phyloP scores from a whole-genome alignment of 1,140 invertebrate genomes.

The Micrasema minimum region DNA sequence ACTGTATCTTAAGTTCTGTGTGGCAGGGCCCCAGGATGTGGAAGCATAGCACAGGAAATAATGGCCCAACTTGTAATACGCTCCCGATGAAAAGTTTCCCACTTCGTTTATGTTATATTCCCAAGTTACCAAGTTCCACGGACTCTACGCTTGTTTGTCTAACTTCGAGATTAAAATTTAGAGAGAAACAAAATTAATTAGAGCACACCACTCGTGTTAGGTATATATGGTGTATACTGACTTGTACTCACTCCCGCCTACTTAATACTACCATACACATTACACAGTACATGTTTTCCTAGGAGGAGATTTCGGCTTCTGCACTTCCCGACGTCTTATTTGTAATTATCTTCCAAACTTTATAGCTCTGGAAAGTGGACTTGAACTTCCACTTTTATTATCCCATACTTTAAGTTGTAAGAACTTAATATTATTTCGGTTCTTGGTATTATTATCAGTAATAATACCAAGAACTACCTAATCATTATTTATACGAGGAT shows the following conservation, averaged over 20 bases:
- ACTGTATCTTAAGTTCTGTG: too few species aligned
- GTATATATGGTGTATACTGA: background rate
- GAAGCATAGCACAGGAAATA: constrained; percentile 34
- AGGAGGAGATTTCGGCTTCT: background rate
- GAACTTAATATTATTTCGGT: too few species aligned
- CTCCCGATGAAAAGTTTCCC: constrained; percentile 49
- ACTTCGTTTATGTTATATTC: constrained; percentile 52
- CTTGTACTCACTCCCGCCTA: too few species aligned
- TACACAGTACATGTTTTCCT: too few species aligned
- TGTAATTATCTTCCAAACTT: constrained; percentile 28
- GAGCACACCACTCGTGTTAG: constrained; percentile 48
- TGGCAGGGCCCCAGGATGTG: too few species aligned
- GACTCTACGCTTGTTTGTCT: constrained; percentile 52
- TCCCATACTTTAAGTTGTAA: too few species aligned
- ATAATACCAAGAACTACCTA: too few species aligned
- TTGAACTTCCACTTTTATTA: constrained; percentile 6
- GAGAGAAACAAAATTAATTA: constrained; percentile 54
- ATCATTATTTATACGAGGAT: too few species aligned
- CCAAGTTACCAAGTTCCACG: constrained; percentile 50
- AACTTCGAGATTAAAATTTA: constrained; percentile 55
- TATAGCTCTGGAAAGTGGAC: constrained; percentile 17
- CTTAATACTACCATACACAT: too few species aligned
- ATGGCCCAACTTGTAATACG: constrained; percentile 51
- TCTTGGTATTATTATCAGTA: too few species aligned
- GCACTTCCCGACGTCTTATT: constrained; percentile 8